phyloP scores from a whole-genome alignment of 2,888 invertebrate species.

The Agrochola macilenta region DNA sequence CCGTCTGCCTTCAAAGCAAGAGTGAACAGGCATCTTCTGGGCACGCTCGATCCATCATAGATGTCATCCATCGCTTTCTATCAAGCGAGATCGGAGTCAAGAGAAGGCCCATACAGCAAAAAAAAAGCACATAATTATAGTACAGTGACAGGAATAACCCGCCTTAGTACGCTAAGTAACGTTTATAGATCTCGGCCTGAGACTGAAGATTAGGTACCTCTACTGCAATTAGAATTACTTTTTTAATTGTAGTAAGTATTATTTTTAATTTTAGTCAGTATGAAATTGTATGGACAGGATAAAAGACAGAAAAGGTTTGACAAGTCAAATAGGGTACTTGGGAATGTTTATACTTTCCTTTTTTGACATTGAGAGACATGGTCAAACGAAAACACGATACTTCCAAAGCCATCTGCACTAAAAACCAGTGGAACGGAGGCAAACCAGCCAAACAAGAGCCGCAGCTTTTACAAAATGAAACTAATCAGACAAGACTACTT shows the following conservation, averaged over 20 bases:
- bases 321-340: neutral
- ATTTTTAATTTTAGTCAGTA: neutral
- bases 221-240: no score
- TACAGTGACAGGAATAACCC: no score
- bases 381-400: neutral
- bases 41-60: no score
- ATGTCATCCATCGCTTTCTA: no score
- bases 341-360: neutral
- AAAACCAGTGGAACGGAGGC: neutral
- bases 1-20: no score
- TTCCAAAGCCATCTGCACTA: neutral
- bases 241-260: no score
- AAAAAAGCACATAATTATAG: no score
- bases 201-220: no score
- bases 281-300: neutral
- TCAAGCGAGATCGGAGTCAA: no score
- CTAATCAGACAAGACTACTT: constrained; percentile 3
- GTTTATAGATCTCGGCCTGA: neutral
- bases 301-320: neutral
- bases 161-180: no score
- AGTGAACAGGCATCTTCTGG: no score
- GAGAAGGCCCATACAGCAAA: no score
- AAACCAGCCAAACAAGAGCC: neutral
- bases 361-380: neutral
- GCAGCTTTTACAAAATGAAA: constrained; percentile 10